Base-by-base conservation (phyloP, 2,113 vertebrate genomes). In the Steatornis caripensis region DNA sequence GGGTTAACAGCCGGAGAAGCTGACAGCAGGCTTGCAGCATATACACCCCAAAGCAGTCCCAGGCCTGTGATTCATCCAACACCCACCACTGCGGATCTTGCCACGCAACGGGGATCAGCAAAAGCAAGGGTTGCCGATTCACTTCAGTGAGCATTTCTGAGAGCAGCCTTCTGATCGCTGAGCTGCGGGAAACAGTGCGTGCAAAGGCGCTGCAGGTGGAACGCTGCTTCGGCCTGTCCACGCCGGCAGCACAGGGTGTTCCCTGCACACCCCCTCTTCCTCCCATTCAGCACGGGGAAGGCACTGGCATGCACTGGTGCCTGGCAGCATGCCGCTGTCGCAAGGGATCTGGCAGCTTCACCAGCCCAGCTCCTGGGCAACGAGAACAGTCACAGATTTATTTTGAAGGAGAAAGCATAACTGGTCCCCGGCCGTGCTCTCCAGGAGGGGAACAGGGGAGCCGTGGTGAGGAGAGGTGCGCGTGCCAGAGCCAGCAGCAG, bases 211-310 rank as follows among this genome's bases (percentile, higher is more conserved):
- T 13, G 21, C 9, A 45, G 77, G 92, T 85, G 90, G 91, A 92
- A 87, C 5, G 1, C 15, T 19, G 19, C 58, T 70, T 55, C 24
- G 9, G 84, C 78, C 80, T 82, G 82, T 49, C 68, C 12, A 23
- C 5, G 17, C 88, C 17, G 4, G 84, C 92, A 84, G 69, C 91
- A 58, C 97, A 89, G 97, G 97, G 97, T 88, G 95, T 94, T 95
- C 93, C 97, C 93, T 62, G 13, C 71, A 75, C 94, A 77, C 95
- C 96, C 72, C 97, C 97, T 97, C 94, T 98, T 98, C 98, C 98
- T 98, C 64, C 91, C 97, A 97, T 97, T 98, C 97, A 97, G 76
- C 20, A 2, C 10, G 3, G 66, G 95, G 84, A 91, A 93, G 69
- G 64, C 94, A 90, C 37, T 29, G 57, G 58, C 60, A 9, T 15